Conservation (phyloP, 1,140 invertebrate genomes). For the Drosophila willistoni region DNA sequence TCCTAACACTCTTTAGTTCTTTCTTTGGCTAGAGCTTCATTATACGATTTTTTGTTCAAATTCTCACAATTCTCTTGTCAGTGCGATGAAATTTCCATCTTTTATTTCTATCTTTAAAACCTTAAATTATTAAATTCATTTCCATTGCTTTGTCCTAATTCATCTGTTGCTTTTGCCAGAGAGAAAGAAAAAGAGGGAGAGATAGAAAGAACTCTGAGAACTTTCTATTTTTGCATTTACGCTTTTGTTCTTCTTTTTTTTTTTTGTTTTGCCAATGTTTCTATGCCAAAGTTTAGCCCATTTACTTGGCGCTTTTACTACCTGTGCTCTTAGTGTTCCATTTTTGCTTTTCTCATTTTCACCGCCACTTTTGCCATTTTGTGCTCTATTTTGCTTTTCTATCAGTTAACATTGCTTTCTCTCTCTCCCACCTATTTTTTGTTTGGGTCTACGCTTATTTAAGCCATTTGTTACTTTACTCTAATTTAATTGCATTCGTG, state of each 20-base stretch:
- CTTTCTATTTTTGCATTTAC: slow-evolving; percentile 13
- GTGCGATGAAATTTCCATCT: neutral
- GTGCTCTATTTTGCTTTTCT: slow-evolving; percentile 1
- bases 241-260: neutral
- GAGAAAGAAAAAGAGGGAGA: no score
- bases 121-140: slow-evolving; percentile 6
- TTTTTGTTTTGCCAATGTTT: neutral
- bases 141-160: neutral
- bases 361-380: slow-evolving; percentile 13
- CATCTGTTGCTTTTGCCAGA: neutral
- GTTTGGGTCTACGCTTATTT: neutral
- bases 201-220: neutral
- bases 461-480: slow-evolving; percentile 18
- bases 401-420: neutral
- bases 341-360: neutral
- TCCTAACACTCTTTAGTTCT: no score
- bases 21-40: no score
- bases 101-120: neutral
- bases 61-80: neutral
- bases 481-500: slow-evolving; percentile 23
- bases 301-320: slow-evolving; percentile 4
- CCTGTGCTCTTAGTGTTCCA: neutral
- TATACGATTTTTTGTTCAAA: no score
- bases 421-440: neutral
- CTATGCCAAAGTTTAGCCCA: slow-evolving; percentile 16